Evolutionary conservation across 2,797 vertebrate species (phyloP), one percentile per base, ranked within the genome.

Genomic region (Falco peregrinus): DNA sequence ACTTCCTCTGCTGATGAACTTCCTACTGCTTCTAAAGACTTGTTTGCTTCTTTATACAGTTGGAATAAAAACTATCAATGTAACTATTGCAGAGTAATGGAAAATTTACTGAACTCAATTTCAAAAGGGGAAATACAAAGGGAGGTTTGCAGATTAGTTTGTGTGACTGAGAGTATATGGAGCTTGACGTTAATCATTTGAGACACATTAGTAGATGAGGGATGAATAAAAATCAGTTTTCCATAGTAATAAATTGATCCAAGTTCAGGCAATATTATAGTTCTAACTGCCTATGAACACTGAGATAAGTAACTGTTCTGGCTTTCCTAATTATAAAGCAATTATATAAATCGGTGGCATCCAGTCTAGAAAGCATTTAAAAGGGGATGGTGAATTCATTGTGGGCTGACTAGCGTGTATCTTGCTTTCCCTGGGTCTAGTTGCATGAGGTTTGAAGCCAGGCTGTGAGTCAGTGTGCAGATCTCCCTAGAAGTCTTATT

Each of bases 1-100:
- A 0, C 87, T 91, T 95, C 82, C 92, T 95, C 84, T 87, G 78
- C 82, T 96, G 90, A 94, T 96, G 88, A 96, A 96, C 78, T 96
- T 95, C 92, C 95, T 73, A 65, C 64, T 45, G 93, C 87, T 95
- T 95, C 89, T 92, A 37, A 90, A 91, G 93, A 71, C 6, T 14
- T 94, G 89, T 89, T 96, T 92, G 63, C 87, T 84, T 61, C 90
- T 96, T 92, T 84, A 65, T 94, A 54, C 68, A 67, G 47, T 48
- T 92, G 82, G 90, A 91, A 91, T 92, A 85, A 81, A 94, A 94
- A 73, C 76, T 94, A 63, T 54, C 90, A 33, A 24, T 93, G 5
- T 68, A 81, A 80, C 84, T 92, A 22, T 83, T 92, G 56, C 6
- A 1, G 25, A 85, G 81, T 48, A 92, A 85, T 89, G 89, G 75